phyloP scores from a whole-genome alignment of 2,888 invertebrate genomes.

The Agriotes lineatus region DNA sequence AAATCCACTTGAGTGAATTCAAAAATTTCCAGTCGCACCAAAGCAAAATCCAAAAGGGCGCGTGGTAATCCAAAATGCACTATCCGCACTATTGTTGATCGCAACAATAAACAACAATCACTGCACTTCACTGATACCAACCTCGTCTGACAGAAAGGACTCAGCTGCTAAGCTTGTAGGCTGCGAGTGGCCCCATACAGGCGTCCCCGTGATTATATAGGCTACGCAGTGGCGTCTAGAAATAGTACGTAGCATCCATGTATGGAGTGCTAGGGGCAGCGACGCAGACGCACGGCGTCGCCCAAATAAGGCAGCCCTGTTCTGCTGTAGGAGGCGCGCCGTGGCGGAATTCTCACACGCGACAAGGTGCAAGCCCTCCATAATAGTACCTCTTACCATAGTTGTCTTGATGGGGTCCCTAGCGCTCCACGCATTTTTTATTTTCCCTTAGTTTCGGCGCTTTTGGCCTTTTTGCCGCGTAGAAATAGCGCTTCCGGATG shows the following conservation, averaged over 20 bases:
- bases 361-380: constrained; percentile 46
- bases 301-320: constrained; percentile 64
- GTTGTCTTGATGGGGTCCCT: constrained; percentile 34
- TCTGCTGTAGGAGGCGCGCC: constrained; percentile 46
- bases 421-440: constrained; percentile 18
- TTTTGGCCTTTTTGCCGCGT: not conserved
- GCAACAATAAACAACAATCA: constrained; percentile 23
- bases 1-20: not conserved
- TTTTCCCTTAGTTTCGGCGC: constrained; percentile 8
- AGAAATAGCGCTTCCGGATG: constrained; percentile 5
- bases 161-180: constrained; percentile 57
- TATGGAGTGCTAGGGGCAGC: constrained; percentile 63
- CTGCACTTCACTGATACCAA: constrained; percentile 46
- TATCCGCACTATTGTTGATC: constrained; percentile 18
- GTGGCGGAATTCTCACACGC: constrained; percentile 43
- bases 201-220: constrained; percentile 53
- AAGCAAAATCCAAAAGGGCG: constrained; percentile 17
- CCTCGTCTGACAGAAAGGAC: constrained; percentile 55
- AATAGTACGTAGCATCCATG: constrained; percentile 63
- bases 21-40: too few relatives aligned
- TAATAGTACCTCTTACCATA: constrained; percentile 45
- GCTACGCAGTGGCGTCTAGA: constrained; percentile 58
- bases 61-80: constrained; percentile 35
- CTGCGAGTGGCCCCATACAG: constrained; percentile 54
- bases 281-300: constrained; percentile 64